phyloP scores from a whole-genome alignment of 2,888 invertebrate genomes.

The Spilosoma lubricipeda region DNA sequence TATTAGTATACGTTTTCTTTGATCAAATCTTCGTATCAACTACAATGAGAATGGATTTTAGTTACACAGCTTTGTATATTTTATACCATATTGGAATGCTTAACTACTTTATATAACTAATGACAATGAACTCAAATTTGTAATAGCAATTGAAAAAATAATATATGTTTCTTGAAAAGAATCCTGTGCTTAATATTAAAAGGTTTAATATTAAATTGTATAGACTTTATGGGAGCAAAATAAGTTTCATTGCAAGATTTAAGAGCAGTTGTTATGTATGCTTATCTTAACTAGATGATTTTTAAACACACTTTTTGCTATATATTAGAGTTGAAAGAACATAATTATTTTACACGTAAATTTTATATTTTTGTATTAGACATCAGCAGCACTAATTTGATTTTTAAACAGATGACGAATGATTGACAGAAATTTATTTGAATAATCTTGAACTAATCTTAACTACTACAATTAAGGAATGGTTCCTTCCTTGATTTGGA shows the following conservation, averaged over 20 bases:
- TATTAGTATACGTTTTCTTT: neutral
- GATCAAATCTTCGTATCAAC: neutral
- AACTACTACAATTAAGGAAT: too few relatives aligned
- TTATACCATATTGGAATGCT: neutral
- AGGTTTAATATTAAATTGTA: too few relatives aligned
- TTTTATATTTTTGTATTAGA: neutral
- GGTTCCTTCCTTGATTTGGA: too few relatives aligned
- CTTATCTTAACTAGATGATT: neutral
- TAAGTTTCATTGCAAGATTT: neutral
- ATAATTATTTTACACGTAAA: neutral
- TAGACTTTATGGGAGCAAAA: neutral
- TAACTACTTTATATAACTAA: neutral
- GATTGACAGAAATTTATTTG: too few relatives aligned
- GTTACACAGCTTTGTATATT: neutral
- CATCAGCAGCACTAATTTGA: neutral
- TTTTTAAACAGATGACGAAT: neutral
- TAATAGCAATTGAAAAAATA: neutral
- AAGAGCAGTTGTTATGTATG: neutral
- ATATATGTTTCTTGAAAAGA: neutral
- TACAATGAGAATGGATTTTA: neutral
- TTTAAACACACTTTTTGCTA: neutral
- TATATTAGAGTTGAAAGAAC: neutral
- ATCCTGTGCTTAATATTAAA: too few relatives aligned
- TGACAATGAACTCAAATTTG: neutral
- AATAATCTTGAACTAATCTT: too few relatives aligned